Evolutionary conservation across 2,113 vertebrate genomes (phyloP).

Genomic region (Mesoclemmys tuberculata): DNA sequence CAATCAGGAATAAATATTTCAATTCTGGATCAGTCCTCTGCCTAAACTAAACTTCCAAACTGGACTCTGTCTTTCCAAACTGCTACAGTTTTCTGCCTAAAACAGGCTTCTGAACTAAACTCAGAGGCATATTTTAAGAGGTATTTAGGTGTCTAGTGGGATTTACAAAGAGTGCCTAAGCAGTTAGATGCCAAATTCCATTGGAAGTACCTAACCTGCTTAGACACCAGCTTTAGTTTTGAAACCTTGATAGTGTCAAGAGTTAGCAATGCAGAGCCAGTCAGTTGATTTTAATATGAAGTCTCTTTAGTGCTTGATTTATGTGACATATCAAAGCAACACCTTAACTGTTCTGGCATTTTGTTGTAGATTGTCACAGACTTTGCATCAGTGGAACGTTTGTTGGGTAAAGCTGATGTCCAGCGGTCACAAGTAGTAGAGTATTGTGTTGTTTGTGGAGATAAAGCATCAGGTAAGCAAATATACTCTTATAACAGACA

Average conservation of each 20-base stretch:
- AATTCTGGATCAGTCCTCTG: too few relatives aligned
- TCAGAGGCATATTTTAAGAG: too few relatives aligned
- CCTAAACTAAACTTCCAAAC: too few relatives aligned
- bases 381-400: constrained; percentile 93
- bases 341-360: constrained; percentile 22
- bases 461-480: constrained; percentile 96
- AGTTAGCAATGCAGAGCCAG: not conserved
- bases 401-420: constrained; percentile 92
- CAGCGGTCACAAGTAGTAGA: constrained; percentile 93
- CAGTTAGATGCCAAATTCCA: not conserved
- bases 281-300: not conserved
- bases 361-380: constrained; percentile 93
- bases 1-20: too few relatives aligned
- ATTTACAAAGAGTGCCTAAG: too few relatives aligned
- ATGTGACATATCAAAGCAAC: not conserved
- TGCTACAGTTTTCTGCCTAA: too few relatives aligned
- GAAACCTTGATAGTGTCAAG: not conserved
- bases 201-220: not conserved
- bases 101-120: too few relatives aligned
- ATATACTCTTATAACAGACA: not conserved
- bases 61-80: too few relatives aligned
- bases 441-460: constrained; percentile 97
- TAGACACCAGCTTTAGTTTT: too few relatives aligned
- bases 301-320: not conserved
- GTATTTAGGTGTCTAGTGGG: too few relatives aligned